Base-by-base conservation (phyloP, 2,113 vertebrate genomes). In the Lepisosteus osseus region DNA sequence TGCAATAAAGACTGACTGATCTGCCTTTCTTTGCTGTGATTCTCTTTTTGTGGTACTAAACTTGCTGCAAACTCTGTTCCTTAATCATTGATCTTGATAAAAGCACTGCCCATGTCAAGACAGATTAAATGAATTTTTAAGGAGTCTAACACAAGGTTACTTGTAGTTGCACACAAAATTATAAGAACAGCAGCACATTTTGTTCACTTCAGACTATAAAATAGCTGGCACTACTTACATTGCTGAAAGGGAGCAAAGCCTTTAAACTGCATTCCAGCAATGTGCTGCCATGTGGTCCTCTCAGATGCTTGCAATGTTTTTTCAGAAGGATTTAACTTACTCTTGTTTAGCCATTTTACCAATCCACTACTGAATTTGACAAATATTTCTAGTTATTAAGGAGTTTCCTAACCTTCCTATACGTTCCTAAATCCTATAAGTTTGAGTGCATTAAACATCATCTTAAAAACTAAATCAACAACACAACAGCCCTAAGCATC, bases 391-490 rank as follows among this genome's bases (percentile, higher is more conserved):
- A 66, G 55, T 47, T 12, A 14, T 40, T 61, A 17, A 69, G 57
- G 61, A 69, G 61, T 29, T 41, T 65, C 47, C 12, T 67, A 72
- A 72, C 57, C 61, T 65, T 65, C n/a, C 14, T n/a, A 65, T 67
- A 59, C 57, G 54, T 67, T 59, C 40, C 41, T 61, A 17, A 42
- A 67, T 61, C n/a, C 64, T 72, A 67, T 54, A 67, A 67, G 66
- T 29, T 72, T 67, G 42, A 12, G 29, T 47, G 56, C 42, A 62
- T 70, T 70, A 29, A 29, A 29, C 29, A 29, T 29, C 29, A 29
- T 29, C 29, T 29, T 2, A 29, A 29, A 29, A 29, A 29, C 29
- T 1, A 29, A 29, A 29, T 29, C 29, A 29, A 29, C 29, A 29
- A 29, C 29, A 29, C 29, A 29, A 29, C 29, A 29, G 29, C 29